Conservation (phyloP, 2,888 invertebrate species). For the Neoascia interrupta region DNA sequence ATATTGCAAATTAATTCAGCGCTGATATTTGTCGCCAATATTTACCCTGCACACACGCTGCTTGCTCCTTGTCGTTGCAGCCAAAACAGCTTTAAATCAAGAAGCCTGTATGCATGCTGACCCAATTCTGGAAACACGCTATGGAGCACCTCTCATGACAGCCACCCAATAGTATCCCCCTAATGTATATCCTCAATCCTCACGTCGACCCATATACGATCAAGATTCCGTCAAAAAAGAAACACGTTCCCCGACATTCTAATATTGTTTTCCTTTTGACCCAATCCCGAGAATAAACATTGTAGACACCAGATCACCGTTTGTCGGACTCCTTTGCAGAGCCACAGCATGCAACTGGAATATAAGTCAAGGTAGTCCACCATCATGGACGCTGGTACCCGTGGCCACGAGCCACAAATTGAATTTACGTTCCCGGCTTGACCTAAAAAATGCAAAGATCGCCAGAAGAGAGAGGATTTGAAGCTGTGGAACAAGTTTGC, state of each 20-base stretch:
- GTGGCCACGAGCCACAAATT: neutral
- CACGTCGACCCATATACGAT: constrained; percentile 50
- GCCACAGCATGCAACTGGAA: neutral
- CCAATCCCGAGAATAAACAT: constrained; percentile 35
- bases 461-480: constrained; percentile 40
- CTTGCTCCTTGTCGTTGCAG: constrained; percentile 7
- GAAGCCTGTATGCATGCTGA: constrained; percentile 39
- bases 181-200: constrained; percentile 36
- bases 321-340: constrained; percentile 49
- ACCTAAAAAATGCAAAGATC: constrained; percentile 36
- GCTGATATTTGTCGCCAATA: constrained; percentile 54
- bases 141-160: neutral
- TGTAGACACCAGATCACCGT: constrained; percentile 47
- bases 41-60: constrained; percentile 16
- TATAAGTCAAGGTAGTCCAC: constrained; percentile 65
- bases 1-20: constrained; percentile 29
- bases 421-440: constrained; percentile 51
- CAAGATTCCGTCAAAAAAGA: constrained; percentile 61
- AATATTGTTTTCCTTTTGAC: constrained; percentile 36
- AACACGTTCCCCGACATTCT: constrained; percentile 55
- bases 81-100: neutral
- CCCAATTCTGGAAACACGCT: constrained; percentile 39
- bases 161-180: neutral
- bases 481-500: constrained; percentile 45
- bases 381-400: neutral